Base-by-base conservation (phyloP, 2,113 vertebrate genomes). In the Probosciger aterrimus region DNA sequence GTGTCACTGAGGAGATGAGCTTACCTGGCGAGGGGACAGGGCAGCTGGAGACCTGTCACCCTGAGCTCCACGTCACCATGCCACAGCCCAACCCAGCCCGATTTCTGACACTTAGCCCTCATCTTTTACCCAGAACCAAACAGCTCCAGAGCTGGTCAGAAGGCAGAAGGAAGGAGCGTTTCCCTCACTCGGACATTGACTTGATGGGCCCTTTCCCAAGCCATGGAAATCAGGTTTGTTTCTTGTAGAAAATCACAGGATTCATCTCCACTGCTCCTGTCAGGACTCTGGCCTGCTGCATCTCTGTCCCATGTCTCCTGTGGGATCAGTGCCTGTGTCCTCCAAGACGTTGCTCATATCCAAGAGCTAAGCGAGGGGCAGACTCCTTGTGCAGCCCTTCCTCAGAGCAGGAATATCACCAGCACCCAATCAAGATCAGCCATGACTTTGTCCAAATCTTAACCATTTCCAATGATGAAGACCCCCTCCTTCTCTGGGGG, bases 181-280 rank as follows among this genome's bases (percentile, higher is more conserved):
- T 73, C 62, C 69, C 62, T 71, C 85, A 52, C 41, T 89, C 35
- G 7, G 14, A 14, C 35, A 23, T 18, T 11, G 62, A 18, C 52
- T 41, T 0, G 1, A 37, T 4, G 15, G 20, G 33, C 8, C 13
- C 4, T 0, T 70, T 46, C 55, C 65, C 44, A 46, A 9, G 11
- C 19, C n/a, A 31, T 1, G 3, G 78, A 63, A 63, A 37, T 52
- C 4, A 6, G 3, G 3, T 30, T 4, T 18, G 50, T 81, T 11
- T 37, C 28, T 78, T 23, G 7, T 12, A 49, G 65, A 63, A 71
- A 70, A 85, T 4, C 33, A 25, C 10, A 60, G 10, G 35, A 28
- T 19, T 79, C 3, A 1, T 20, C 25, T 50, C 33, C 43, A 19
- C 11, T 5, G 17, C 15, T 67, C 41, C 31, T 6, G 0, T 2